Percentiles rank a stretch among this genome's conserved stretches.
These are phyloP conservation scores for Patagioenas fasciata DNA, from an alignment of 2,113 vertebrate genomes.

Conservation along the genomic window DNA sequence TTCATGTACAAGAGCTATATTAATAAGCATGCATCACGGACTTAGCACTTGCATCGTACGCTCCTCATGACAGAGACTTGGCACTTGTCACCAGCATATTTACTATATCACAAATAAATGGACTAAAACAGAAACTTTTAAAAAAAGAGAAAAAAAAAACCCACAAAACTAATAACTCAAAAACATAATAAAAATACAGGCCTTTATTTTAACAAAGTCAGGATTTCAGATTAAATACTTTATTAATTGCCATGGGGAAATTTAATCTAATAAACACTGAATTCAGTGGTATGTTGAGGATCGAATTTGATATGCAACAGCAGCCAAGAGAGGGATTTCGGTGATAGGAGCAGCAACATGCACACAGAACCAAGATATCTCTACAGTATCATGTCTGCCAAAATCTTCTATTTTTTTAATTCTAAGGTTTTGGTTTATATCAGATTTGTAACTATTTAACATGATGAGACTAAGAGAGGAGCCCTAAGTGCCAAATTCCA, in stretches of 20 bases:
- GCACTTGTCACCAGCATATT: neutral
- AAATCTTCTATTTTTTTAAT: neutral
- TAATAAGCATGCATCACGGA: neutral
- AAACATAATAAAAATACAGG: neutral
- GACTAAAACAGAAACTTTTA: neutral
- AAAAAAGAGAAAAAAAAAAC: too few species aligned
- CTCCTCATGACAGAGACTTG: neutral
- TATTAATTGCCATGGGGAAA: neutral
- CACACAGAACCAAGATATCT: neutral
- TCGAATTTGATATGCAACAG: neutral
- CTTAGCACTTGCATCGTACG: neutral
- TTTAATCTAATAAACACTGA: neutral
- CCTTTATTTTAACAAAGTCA: neutral
- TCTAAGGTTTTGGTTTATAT: neutral
- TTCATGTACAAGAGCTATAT: neutral
- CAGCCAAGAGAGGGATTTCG: neutral
- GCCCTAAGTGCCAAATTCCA: neutral
- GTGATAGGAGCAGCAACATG: neutral
- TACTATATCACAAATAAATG: constrained; percentile 15
- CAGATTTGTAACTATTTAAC: neutral
- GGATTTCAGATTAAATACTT: neutral
- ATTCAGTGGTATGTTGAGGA: neutral
- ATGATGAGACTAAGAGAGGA: neutral
- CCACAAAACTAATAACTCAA: neutral
- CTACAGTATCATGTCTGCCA: neutral